Percentiles rank a stretch among this genome's conserved stretches.
Evolutionary conservation across 2,113 vertebrate species (phyloP).

Genomic region (Xyliphius kryptos): DNA sequence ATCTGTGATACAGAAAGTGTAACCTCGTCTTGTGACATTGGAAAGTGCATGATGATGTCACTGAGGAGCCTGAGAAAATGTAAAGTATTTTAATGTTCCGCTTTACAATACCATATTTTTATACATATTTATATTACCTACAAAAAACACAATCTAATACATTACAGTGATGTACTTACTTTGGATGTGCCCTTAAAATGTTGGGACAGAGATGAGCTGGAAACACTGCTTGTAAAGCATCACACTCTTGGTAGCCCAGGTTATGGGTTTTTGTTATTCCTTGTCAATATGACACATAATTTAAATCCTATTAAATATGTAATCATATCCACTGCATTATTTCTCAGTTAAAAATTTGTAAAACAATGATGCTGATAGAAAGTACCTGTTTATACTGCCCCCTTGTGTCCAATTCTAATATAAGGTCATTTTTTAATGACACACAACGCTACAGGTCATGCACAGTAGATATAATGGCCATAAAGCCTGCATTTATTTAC

Average conservation of each 20-base stretch:
- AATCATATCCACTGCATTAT: background rate
- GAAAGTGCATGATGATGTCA: slow-evolving; percentile 78
- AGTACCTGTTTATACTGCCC: background rate
- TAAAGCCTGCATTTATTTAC: too few relatives aligned
- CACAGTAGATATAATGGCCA: too few relatives aligned
- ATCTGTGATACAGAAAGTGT: slow-evolving; percentile 72
- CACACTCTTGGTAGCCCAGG: slow-evolving; percentile 78
- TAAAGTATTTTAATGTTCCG: background rate
- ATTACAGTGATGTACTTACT: slow-evolving; percentile 58
- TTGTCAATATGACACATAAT: slow-evolving; percentile 39
- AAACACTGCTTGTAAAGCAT: slow-evolving; percentile 82
- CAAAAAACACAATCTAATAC: too few relatives aligned
- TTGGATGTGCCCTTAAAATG: slow-evolving; percentile 77
- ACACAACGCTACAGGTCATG: too few relatives aligned
- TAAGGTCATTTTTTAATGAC: too few relatives aligned
- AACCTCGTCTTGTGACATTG: slow-evolving; percentile 82
- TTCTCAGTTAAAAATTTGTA: background rate
- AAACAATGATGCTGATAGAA: background rate
- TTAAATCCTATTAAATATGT: background rate
- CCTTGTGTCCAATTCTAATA: too few relatives aligned
- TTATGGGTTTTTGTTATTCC: slow-evolving; percentile 87
- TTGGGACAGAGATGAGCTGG: slow-evolving; percentile 75
- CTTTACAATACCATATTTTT: background rate
- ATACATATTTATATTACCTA: too few relatives aligned
- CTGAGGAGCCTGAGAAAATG: slow-evolving; percentile 55